phyloP scores from a whole-genome alignment of 2,113 vertebrate genomes.

The Seriola quinqueradiata region DNA sequence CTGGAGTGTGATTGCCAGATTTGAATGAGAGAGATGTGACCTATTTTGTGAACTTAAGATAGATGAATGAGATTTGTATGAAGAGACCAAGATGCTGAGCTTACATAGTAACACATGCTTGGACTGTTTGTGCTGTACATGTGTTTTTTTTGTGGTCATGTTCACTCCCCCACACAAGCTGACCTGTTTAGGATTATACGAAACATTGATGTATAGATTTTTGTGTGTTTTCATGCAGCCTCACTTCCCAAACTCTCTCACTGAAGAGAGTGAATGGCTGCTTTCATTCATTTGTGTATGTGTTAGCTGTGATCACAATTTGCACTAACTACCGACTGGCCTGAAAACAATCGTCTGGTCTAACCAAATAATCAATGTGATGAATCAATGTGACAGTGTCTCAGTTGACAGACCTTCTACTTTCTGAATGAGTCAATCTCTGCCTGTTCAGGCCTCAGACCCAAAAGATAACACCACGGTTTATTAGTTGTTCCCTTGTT shows the following conservation, averaged over 20 bases:
- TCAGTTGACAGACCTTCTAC: conserved; percentile 39
- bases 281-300: conserved; percentile 37
- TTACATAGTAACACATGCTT: conserved; percentile 6
- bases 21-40: not conserved
- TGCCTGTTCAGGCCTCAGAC: conserved; percentile 10
- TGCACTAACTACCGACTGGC: conserved; percentile 63
- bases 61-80: conserved; percentile 1
- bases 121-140: not conserved
- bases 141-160: not conserved
- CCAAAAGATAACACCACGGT: conserved; percentile 5
- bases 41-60: not conserved
- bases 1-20: not conserved
- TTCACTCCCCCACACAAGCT: conserved; percentile 35
- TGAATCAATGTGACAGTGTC: conserved; percentile 50
- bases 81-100: not conserved
- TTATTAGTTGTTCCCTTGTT: not conserved
- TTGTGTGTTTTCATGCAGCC: not conserved
- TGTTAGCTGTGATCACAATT: conserved; percentile 38
- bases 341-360: conserved; percentile 64
- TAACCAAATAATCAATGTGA: conserved; percentile 65
- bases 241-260: conserved; percentile 42
- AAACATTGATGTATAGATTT: conserved; percentile 41
- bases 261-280: conserved; percentile 14
- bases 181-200: conserved; percentile 39
- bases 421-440: conserved; percentile 39